Evolutionary conservation across 2,888 invertebrate species (phyloP), one percentile per base, ranked within the genome.

Genomic region (Meliscaeva auricollis): DNA sequence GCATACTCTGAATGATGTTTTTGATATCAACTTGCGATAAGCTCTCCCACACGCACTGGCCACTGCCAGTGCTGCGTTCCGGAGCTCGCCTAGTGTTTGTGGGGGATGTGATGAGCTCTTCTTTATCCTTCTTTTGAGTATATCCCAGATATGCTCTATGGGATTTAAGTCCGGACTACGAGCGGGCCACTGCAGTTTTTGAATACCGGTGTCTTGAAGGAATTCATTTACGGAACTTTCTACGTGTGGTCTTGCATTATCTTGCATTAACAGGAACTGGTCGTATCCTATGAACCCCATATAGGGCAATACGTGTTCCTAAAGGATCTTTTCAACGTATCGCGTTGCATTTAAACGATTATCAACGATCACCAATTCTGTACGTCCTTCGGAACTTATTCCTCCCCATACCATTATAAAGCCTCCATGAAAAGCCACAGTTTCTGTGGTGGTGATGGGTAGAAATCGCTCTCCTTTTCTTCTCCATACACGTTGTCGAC

Each of bases 401-500:
- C 44, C 44, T n/a, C 3, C 44, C 44, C 44, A 44, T 13, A 44
- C 6, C 44, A 44, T 44, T 3, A 7, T 2, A 44, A n/a, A 44
- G 1, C 15, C 15, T 13, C 44, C 44, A 1, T n/a, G 3, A n/a
- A 3, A 44, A 13, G n/a, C 44, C n/a, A 44, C 44, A 6, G 44
- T 44, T 44, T 44, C 44, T 7, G 15, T 6, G 3, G 6, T 20
- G 15, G 38, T 17, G 17, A 15, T 17, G 15, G 35, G 58, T 58
- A 17, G 17, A 58, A 58, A 58, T 15, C 20, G 32, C 15, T 58
- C 58, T 17, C 38, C 38, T 38, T n/a, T 35, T 35, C 58, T n/a
- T 35, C 58, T 58, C 15, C 20, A 58, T 58, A 58, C 38, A 17
- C 58, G 32, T 9, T 38, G 2, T 44, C 60, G 13, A 41, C 60